Base-by-base conservation (phyloP, 2,888 invertebrate species). In the Eupithecia pulchellata region DNA sequence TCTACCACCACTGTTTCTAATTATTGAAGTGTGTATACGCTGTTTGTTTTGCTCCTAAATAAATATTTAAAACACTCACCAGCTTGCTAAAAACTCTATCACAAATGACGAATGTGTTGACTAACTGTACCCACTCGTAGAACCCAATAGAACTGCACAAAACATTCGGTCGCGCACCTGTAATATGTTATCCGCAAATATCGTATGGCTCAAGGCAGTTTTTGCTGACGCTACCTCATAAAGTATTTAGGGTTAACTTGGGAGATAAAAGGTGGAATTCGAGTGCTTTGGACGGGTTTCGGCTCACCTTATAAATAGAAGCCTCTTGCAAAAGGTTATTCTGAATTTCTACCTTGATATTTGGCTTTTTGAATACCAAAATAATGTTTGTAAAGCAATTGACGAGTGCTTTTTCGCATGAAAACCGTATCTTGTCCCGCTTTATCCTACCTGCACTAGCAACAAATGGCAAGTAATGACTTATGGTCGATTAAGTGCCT, bases 261-360 rank as follows among this genome's bases (percentile, higher is more conserved):
- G 34, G 69, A 69, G 69, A 72, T 69, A 72, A 72, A 72, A 72
- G 72, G 69, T 69, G 72, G 69, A 66, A 72, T 72, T 69, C 20
- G 66, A 60, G 66, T 69, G 63, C 39, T 61, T 67, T 29, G 52
- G 64, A 39, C 69, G 64, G 64, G 58, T 34, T 62, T 29, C n/a
- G 39, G 34, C 71, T 42, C 62, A 25, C 52, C 11, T 52, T 52
- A 52, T 62, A 30, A 57, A 60, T 61, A 58, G 47, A 65, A 55
- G 52, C 32, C 47, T 66, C 29, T 62, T 47, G 39, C 36, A 60
- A 29, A 62, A 39, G 63, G 66, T 52, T 64, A 66, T 42, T 32
- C 27, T 36, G 32, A 57, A 57, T 68, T 68, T 25, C n/a, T 13
- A 61, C 30, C 14, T n/a, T 20, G n/a, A 60, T 32, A 60, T 14